Percentiles rank a stretch among this genome's conserved stretches.
Evolutionary conservation across 1,140 invertebrate species (phyloP).

Genomic region (Mycetomoellerius zeteki): DNA sequence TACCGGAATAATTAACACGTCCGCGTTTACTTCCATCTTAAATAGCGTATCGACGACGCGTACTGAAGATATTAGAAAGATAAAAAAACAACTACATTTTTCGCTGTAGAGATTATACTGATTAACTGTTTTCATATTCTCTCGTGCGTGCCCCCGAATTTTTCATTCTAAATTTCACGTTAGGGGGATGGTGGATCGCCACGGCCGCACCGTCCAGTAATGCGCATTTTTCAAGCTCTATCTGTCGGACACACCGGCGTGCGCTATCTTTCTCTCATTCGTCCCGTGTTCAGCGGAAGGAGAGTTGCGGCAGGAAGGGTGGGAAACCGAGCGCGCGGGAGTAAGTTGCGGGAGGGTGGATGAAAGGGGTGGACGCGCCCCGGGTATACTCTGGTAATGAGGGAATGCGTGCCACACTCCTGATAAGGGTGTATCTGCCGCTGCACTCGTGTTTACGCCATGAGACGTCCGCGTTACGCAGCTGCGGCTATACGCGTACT

Average conservation of each 20-base stretch:
- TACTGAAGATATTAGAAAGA: neutral
- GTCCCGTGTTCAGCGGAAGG: conserved; percentile 29
- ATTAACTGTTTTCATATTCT: neutral
- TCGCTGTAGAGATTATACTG: neutral
- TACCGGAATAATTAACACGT: neutral
- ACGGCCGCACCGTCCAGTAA: conserved; percentile 23
- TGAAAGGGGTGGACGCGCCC: conserved; percentile 26
- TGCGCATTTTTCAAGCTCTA: conserved; percentile 65
- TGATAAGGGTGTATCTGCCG: conserved; percentile 76
- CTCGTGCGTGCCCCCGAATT: conserved; percentile 17
- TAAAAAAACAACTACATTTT: neutral
- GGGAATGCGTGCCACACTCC: conserved; percentile 75
- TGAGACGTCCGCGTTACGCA: conserved; percentile 60
- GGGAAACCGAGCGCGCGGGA: conserved; percentile 39
- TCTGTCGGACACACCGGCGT: conserved; percentile 61
- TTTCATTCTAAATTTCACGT: conserved; percentile 37
- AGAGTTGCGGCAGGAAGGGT: conserved; percentile 24
- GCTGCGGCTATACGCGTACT: neutral
- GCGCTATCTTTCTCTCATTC: conserved; percentile 70
- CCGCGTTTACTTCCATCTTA: neutral
- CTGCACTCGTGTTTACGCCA: conserved; percentile 74
- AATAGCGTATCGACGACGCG: neutral
- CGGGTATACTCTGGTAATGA: conserved; percentile 69
- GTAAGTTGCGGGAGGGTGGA: conserved; percentile 40
- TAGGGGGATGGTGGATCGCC: neutral